Conservation (phyloP, 2,888 invertebrate species). For the Escarpia spicata region DNA sequence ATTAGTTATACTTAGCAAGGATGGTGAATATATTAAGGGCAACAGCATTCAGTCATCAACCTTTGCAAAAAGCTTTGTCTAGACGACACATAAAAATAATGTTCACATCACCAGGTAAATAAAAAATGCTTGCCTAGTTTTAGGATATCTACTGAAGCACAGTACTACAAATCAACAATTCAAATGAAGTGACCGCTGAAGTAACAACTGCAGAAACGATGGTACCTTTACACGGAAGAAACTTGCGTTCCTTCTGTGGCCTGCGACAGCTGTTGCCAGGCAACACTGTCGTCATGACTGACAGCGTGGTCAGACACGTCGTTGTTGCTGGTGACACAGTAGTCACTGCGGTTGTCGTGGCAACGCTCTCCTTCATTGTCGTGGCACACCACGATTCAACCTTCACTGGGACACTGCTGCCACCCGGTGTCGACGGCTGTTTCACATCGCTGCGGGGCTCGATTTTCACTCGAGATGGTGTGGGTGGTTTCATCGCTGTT, state of each 20-base stretch:
- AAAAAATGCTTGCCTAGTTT: no score
- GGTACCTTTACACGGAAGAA: constrained; percentile 30
- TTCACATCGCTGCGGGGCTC: background rate
- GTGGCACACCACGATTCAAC: background rate
- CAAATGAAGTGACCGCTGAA: background rate
- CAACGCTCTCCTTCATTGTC: background rate
- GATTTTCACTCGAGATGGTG: background rate
- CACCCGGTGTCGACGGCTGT: background rate
- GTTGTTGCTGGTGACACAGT: background rate
- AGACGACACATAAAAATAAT: no score
- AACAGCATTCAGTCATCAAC: no score
- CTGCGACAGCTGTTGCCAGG: background rate
- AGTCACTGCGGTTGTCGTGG: background rate
- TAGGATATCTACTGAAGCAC: background rate
- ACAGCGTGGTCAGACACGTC: background rate
- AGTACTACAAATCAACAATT: background rate
- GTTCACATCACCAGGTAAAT: no score
- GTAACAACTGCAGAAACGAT: background rate
- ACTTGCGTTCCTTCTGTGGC: constrained; percentile 27
- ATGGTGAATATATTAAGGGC: no score
- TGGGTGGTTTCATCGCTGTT: background rate
- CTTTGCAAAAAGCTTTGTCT: no score
- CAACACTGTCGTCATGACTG: background rate
- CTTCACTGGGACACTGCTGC: background rate
- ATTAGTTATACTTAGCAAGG: no score